Evolutionary conservation across 2,888 invertebrate genomes (phyloP).

Genomic region (Calliphora vomitoria): DNA sequence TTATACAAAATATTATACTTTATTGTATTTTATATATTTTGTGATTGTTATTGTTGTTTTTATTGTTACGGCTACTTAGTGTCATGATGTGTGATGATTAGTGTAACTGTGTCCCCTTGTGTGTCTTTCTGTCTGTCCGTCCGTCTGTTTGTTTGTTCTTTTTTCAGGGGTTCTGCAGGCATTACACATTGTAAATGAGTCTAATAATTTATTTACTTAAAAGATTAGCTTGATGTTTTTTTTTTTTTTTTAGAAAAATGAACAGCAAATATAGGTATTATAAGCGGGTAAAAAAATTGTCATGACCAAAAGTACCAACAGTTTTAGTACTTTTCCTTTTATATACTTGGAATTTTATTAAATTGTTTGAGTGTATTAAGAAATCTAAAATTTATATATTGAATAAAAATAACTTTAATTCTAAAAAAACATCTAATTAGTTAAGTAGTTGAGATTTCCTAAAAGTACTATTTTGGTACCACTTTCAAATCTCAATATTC

Average conservation of each 20-base stretch:
- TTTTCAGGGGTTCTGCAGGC: conserved; percentile 43
- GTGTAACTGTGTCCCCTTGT: conserved; percentile 61
- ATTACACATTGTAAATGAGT: conserved; percentile 58
- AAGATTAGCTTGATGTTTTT: conserved; percentile 47
- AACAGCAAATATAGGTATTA: conserved; percentile 19
- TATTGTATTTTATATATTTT: conserved; percentile 10
- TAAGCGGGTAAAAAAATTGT: neutral
- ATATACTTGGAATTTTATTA: too few species aligned
- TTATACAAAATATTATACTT: conserved; percentile 25
- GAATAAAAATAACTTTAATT: too few species aligned
- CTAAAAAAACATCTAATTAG: too few species aligned
- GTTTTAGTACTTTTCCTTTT: too few species aligned
- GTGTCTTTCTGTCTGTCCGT: too few species aligned
- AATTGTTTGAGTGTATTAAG: too few species aligned
- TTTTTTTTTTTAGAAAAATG: conserved; percentile 21
- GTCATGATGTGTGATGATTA: conserved; percentile 77
- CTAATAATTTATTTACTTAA: conserved; percentile 71
- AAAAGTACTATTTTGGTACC: too few species aligned
- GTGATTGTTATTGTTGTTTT: conserved; percentile 74
- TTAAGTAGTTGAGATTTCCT: too few species aligned
- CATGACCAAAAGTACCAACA: too few species aligned
- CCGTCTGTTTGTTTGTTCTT: conserved; percentile 49
- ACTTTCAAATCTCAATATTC: too few species aligned
- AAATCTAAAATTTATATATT: too few species aligned
- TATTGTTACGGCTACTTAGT: conserved; percentile 79